Evolutionary conservation across 2,797 vertebrate species (phyloP).

Genomic region (Sandelia bainsii): DNA sequence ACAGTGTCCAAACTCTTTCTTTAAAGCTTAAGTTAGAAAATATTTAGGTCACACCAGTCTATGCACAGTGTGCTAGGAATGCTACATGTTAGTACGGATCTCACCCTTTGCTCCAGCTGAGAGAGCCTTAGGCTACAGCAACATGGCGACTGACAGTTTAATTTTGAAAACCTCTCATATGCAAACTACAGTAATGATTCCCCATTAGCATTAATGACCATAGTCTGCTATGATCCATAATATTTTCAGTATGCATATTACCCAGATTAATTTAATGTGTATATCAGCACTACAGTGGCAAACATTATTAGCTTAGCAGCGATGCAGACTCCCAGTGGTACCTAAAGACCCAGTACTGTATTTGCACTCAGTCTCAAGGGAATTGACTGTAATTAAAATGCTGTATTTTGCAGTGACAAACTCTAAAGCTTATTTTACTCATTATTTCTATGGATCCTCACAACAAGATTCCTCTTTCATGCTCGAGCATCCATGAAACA

Average conservation of each 20-base stretch:
- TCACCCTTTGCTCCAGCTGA: slow-evolving; percentile 26
- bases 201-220: slow-evolving; percentile 67
- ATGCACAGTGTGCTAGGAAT: neutral
- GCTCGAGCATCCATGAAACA: slow-evolving; percentile 81
- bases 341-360: slow-evolving; percentile 50
- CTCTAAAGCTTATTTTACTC: slow-evolving; percentile 70
- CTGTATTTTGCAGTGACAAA: slow-evolving; percentile 68
- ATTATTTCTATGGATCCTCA: slow-evolving; percentile 82
- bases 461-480: slow-evolving; percentile 82
- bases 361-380: slow-evolving; percentile 61
- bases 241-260: slow-evolving; percentile 67
- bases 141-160: slow-evolving; percentile 41
- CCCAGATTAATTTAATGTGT: slow-evolving; percentile 64
- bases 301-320: slow-evolving; percentile 69
- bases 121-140: slow-evolving; percentile 29
- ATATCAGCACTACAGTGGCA: slow-evolving; percentile 61
- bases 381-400: slow-evolving; percentile 77
- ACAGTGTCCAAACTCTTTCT: neutral
- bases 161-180: slow-evolving; percentile 55
- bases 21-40: neutral
- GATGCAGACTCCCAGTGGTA: slow-evolving; percentile 50
- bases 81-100: neutral
- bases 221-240: slow-evolving; percentile 64
- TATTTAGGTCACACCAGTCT: neutral
- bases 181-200: slow-evolving; percentile 59